phyloP scores from a whole-genome alignment of 2,113 vertebrate genomes.

The Jaculus jaculus region DNA sequence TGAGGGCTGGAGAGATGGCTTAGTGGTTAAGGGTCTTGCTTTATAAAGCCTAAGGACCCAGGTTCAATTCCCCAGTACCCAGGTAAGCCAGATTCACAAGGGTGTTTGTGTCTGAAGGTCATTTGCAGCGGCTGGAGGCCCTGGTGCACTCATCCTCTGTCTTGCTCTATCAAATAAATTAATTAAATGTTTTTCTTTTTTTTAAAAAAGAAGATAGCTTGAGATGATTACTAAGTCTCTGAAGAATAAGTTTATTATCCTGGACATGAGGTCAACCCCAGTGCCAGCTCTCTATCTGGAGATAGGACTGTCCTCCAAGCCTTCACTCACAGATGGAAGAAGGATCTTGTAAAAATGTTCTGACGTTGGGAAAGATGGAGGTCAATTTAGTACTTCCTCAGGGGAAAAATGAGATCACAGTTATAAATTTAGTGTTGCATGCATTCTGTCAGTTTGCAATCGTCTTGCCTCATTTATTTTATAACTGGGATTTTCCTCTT shows the following conservation, averaged over 20 bases:
- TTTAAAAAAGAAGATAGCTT: slow-evolving; percentile 33
- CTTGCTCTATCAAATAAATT: too few relatives aligned
- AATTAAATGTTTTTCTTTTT: not conserved
- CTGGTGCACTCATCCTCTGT: too few relatives aligned
- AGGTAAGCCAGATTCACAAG: too few relatives aligned
- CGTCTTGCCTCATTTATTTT: slow-evolving; percentile 33
- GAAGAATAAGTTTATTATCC: not conserved
- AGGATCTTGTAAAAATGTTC: not conserved
- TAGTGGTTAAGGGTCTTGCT: too few relatives aligned
- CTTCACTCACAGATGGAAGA: not conserved
- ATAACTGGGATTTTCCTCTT: not conserved
- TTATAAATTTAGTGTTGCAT: slow-evolving; percentile 11
- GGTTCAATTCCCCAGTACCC: too few relatives aligned
- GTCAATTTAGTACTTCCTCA: not conserved
- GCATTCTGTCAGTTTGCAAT: not conserved
- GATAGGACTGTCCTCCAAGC: not conserved
- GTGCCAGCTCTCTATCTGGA: not conserved
- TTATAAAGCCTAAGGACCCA: too few relatives aligned
- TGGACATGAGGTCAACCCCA: not conserved
- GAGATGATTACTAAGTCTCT: slow-evolving; percentile 27
- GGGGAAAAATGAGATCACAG: not conserved
- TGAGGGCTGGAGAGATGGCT: not conserved
- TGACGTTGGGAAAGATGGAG: not conserved
- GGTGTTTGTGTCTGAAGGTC: too few relatives aligned
- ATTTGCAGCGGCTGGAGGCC: too few relatives aligned